Conservation (phyloP, 2,113 vertebrate genomes). For the Eulemur macaco region DNA sequence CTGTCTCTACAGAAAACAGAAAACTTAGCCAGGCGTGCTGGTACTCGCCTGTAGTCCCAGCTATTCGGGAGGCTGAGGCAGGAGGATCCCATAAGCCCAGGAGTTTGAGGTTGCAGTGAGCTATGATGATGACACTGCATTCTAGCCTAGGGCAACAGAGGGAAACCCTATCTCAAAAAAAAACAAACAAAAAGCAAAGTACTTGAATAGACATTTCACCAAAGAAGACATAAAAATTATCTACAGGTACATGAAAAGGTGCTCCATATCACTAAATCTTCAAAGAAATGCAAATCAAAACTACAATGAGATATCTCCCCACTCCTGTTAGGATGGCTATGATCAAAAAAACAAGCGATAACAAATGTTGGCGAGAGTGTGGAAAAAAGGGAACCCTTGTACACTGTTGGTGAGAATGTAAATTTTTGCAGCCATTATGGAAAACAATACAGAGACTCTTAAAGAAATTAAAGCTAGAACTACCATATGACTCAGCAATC, state of each 20-base stretch:
- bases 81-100: not conserved
- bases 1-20: not conserved
- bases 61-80: not conserved
- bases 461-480: not conserved
- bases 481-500: not conserved
- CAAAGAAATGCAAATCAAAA: not conserved
- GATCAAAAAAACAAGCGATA: not conserved
- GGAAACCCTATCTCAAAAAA: not conserved
- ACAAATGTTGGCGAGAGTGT: not conserved
- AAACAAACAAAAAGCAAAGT: not conserved
- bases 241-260: not conserved
- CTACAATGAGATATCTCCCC: not conserved
- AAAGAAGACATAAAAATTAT: not conserved
- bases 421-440: not conserved
- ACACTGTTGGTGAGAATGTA: not conserved
- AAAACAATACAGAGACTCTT: too few species aligned
- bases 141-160: not conserved
- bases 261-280: not conserved
- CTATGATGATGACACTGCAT: not conserved
- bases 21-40: not conserved
- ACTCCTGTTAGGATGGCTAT: not conserved
- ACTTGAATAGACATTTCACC: not conserved
- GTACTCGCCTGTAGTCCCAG: fast-evolving
- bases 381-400: not conserved
- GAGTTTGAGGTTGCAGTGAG: not conserved